Conservation (phyloP, 2,888 invertebrate species). For the Ceramica pisi region DNA sequence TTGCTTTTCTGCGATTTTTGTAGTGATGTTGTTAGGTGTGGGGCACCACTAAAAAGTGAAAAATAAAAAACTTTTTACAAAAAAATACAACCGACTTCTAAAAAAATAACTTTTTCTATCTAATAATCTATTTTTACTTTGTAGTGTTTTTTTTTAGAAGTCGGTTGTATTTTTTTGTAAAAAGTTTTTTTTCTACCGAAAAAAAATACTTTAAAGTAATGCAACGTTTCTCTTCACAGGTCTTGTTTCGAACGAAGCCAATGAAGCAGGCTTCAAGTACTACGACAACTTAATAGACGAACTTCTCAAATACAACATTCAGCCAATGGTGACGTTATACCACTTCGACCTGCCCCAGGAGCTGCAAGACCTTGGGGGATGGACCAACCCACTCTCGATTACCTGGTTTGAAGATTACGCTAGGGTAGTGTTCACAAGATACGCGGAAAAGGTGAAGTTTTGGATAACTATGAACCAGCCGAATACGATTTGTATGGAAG, state of each 20-base stretch:
- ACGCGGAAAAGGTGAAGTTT: slow-evolving; percentile 87
- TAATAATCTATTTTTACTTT: too few relatives aligned
- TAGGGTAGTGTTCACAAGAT: slow-evolving; percentile 80
- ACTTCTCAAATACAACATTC: slow-evolving; percentile 77
- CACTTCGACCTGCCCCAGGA: slow-evolving; percentile 82
- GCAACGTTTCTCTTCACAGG: slow-evolving; percentile 67
- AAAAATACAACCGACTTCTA: too few relatives aligned
- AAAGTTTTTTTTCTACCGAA: too few relatives aligned
- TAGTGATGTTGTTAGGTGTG: too few relatives aligned
- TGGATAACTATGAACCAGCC: slow-evolving; percentile 93
- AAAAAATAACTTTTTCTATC: too few relatives aligned
- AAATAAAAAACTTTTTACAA: too few relatives aligned
- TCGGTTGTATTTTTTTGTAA: too few relatives aligned
- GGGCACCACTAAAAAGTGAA: too few relatives aligned
- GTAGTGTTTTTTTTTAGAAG: too few relatives aligned
- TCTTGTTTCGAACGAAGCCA: slow-evolving; percentile 74
- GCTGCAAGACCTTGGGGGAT: slow-evolving; percentile 82
- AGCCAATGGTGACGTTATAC: slow-evolving; percentile 81
- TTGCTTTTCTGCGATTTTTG: too few relatives aligned
- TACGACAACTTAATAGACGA: slow-evolving; percentile 91
- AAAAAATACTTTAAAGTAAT: not conserved
- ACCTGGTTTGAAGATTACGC: slow-evolving; percentile 89
- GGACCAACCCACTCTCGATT: slow-evolving; percentile 75
- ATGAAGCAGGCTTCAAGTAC: slow-evolving; percentile 84
- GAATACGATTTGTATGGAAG: slow-evolving; percentile 80